A percentile compares a stretch with the other conserved stretches of the same genome.
phyloP scores from a whole-genome alignment of 2,113 vertebrate species.

The Verasper variegatus region DNA sequence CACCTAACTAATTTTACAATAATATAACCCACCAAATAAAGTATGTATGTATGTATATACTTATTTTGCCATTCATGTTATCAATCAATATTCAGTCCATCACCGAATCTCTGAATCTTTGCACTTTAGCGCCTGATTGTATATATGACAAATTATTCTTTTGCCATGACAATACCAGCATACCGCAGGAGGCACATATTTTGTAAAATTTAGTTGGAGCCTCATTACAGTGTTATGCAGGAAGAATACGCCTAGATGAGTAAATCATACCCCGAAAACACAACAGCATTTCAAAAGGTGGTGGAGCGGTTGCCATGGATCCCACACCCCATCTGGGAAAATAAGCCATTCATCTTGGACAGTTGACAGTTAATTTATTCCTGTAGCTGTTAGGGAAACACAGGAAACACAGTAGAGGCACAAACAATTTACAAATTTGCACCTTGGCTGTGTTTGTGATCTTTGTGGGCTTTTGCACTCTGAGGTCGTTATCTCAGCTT shows the following conservation, averaged over 20 bases:
- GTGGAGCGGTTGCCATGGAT: constrained; percentile 61
- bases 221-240: constrained; percentile 18
- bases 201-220: background rate
- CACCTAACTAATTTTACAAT: too few species aligned
- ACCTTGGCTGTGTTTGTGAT: constrained; percentile 14
- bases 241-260: constrained; percentile 5
- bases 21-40: too few species aligned
- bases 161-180: too few species aligned
- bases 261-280: constrained; percentile 43
- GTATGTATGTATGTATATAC: too few species aligned
- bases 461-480: constrained; percentile 19
- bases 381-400: constrained; percentile 34
- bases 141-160: too few species aligned
- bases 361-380: constrained; percentile 56
- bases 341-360: constrained; percentile 51
- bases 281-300: constrained; percentile 31
- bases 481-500: constrained; percentile 14
- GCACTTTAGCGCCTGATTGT: too few species aligned
- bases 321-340: constrained; percentile 48
- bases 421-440: constrained; percentile 33
- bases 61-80: too few species aligned
- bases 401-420: constrained; percentile 19
- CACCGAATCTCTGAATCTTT: too few species aligned
- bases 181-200: too few species aligned
- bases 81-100: too few species aligned